Conservation (phyloP, 2,113 vertebrate species). For the Diadophis punctatus region DNA sequence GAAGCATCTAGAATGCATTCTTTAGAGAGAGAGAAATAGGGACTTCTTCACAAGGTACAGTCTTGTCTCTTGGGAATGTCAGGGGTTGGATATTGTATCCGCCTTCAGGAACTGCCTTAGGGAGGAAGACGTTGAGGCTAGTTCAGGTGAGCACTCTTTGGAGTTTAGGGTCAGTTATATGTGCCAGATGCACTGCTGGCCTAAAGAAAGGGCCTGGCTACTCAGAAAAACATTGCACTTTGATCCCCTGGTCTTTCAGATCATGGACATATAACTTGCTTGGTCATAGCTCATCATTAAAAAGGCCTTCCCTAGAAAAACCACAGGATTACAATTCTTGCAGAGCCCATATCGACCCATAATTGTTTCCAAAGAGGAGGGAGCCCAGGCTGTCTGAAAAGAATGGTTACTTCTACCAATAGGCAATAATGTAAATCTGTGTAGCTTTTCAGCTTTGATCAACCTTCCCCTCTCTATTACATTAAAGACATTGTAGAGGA, state of each 20-base stretch:
- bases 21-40: neutral
- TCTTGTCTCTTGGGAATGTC: neutral
- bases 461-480: neutral
- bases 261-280: neutral
- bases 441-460: neutral
- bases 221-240: neutral
- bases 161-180: neutral
- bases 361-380: neutral
- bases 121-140: neutral
- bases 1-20: neutral
- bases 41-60: neutral
- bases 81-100: neutral
- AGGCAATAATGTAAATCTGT: neutral
- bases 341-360: neutral
- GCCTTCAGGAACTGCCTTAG: neutral
- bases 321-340: neutral
- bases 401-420: neutral
- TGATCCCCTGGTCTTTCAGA: neutral
- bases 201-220: neutral
- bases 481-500: neutral
- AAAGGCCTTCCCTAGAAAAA: neutral
- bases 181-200: neutral
- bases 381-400: neutral
- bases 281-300: neutral
- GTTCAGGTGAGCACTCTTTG: neutral